These are phyloP conservation scores for Murina feae DNA, from an alignment of 2,113 vertebrate genomes.

Conservation along the genomic window DNA sequence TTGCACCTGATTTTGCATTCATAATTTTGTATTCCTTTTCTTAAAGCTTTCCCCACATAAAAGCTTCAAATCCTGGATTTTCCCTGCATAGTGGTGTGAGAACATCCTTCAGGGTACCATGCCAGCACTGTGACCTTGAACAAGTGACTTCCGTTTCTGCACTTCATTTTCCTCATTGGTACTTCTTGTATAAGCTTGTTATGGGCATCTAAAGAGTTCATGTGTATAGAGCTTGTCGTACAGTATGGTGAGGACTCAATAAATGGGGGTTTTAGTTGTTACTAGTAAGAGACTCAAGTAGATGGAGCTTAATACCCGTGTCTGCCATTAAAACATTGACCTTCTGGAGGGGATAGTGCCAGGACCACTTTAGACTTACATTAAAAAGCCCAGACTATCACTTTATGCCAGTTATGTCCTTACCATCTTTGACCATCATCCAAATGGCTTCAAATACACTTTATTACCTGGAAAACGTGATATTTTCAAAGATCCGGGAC, in stretches of 20 bases:
- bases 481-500: background rate
- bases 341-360: background rate
- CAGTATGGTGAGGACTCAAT: background rate
- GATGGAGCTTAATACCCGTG: background rate
- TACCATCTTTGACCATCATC: background rate
- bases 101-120: background rate
- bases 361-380: background rate
- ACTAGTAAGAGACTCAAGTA: background rate
- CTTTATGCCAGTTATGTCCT: background rate
- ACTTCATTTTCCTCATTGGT: background rate
- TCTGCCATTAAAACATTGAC: background rate
- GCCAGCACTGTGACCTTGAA: background rate
- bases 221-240: background rate
- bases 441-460: background rate
- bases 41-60: background rate
- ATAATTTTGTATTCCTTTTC: constrained; percentile 13
- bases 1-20: background rate
- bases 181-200: background rate
- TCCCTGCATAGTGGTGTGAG: background rate
- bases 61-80: background rate
- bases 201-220: background rate
- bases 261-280: background rate
- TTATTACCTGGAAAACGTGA: background rate
- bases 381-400: background rate
- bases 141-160: background rate